Conservation (phyloP, 2,113 vertebrate genomes). For the Marmota monax region DNA sequence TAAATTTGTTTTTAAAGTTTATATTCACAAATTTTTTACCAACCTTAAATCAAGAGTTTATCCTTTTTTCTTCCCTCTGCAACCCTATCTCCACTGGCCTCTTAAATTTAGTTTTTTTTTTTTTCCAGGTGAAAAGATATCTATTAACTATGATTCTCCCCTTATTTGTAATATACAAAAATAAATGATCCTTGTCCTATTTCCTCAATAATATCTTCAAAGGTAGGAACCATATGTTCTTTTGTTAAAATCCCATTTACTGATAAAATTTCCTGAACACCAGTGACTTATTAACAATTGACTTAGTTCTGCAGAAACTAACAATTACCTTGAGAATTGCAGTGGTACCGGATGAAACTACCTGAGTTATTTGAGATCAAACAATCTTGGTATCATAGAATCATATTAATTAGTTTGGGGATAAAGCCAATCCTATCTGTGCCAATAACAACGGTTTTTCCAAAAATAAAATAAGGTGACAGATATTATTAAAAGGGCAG, state of each 20-base stretch:
- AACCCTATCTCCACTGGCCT: neutral
- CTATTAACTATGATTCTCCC: neutral
- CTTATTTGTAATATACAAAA: neutral
- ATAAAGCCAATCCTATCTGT: neutral
- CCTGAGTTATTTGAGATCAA: neutral
- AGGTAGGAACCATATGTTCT: neutral
- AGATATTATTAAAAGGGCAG: no score
- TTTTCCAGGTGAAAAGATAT: neutral
- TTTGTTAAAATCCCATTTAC: neutral
- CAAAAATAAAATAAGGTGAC: neutral
- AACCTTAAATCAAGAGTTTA: neutral
- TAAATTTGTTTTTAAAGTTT: neutral
- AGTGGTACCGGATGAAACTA: neutral
- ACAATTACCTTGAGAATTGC: neutral
- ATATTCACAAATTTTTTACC: neutral
- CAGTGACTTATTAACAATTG: neutral
- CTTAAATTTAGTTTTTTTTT: neutral
- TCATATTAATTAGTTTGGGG: neutral
- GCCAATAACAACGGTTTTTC: neutral
- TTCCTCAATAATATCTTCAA: neutral
- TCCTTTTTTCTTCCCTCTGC: neutral
- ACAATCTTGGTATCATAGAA: neutral
- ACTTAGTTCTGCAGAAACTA: neutral
- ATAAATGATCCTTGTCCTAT: neutral
- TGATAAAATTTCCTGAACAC: neutral